Conservation (phyloP, 2,113 vertebrate genomes). For the Coregonus clupeaformis region DNA sequence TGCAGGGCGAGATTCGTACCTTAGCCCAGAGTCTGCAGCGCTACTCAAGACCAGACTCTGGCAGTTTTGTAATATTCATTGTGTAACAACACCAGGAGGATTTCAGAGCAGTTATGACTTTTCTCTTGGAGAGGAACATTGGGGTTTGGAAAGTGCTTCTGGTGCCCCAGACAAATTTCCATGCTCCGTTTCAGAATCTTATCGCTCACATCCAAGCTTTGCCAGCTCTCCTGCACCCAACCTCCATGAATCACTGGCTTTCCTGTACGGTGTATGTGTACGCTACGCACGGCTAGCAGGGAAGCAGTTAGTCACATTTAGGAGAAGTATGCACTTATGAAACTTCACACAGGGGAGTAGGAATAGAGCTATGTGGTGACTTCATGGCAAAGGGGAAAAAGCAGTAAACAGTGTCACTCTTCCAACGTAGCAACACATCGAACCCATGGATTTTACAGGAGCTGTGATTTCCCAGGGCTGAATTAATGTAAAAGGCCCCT, state of each 20-base stretch:
- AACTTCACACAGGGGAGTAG: background rate
- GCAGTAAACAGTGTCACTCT: constrained; percentile 14
- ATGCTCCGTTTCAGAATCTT: constrained; percentile 3
- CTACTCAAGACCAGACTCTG: too few relatives aligned
- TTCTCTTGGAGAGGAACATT: background rate
- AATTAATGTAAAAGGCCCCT: background rate
- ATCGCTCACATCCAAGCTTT: background rate
- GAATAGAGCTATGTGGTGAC: background rate
- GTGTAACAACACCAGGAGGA: background rate
- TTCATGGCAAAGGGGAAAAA: background rate
- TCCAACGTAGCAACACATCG: background rate
- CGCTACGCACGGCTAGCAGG: background rate
- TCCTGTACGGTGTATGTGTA: background rate
- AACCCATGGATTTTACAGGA: constrained; percentile 25
- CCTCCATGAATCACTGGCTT: constrained; percentile 1
- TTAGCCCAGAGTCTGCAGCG: too few relatives aligned
- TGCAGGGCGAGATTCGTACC: too few relatives aligned
- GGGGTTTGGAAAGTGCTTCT: background rate
- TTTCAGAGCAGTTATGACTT: background rate
- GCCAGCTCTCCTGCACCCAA: background rate
- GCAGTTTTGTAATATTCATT: too few relatives aligned
- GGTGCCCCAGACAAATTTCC: background rate
- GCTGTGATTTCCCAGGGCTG: constrained; percentile 28
- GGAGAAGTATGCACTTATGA: background rate
- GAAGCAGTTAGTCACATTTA: constrained; percentile 6